These are phyloP conservation scores for Manduca sexta DNA, from an alignment of 1,140 invertebrate species.

Conservation along the genomic window DNA sequence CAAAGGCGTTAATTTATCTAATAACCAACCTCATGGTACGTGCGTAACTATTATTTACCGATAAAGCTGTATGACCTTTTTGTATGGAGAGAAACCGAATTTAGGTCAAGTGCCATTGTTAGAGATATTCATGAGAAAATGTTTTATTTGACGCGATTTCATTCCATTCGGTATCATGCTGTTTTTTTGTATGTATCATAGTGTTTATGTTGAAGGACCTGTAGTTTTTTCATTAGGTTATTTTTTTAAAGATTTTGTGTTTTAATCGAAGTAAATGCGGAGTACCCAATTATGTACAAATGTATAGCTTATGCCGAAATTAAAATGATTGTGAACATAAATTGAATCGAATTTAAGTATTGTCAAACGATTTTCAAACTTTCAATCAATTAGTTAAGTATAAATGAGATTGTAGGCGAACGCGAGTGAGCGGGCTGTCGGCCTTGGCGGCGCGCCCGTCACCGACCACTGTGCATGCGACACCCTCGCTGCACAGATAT, in stretches of 20 bases:
- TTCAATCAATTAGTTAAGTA: no score
- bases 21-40: conserved; percentile 4
- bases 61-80: conserved; percentile 5
- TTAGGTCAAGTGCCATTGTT: conserved; percentile 4
- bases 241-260: no score
- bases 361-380: not conserved
- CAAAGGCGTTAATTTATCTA: conserved; percentile 4
- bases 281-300: no score
- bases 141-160: not conserved
- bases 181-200: not conserved
- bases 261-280: no score
- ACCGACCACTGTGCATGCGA: not conserved
- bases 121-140: not conserved
- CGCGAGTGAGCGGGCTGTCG: not conserved
- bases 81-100: conserved; percentile 1
- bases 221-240: no score
- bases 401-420: not conserved
- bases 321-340: no score
- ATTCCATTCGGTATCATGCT: not conserved
- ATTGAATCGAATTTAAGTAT: no score
- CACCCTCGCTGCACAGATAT: not conserved
- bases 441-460: not conserved
- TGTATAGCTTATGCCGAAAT: no score
- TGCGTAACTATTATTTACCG: conserved; percentile 4
- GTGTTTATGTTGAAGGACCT: no score